These are phyloP conservation scores for Polydesmus complanatus DNA, from an alignment of 2,888 invertebrate species.

Conservation along the genomic window DNA sequence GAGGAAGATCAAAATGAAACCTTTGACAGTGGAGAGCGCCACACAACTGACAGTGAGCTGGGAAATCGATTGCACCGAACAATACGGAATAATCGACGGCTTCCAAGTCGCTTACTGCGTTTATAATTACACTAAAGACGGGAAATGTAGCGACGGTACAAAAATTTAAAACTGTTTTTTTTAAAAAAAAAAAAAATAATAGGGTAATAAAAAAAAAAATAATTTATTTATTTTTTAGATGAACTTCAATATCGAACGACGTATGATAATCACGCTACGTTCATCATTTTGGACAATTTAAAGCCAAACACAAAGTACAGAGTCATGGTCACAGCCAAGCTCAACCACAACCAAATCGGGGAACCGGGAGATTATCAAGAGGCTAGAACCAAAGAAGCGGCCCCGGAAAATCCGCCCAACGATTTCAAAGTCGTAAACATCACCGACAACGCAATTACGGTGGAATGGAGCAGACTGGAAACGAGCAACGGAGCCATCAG, in stretches of 20 bases:
- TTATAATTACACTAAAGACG: background rate
- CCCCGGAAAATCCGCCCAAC: background rate
- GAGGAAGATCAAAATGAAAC: background rate
- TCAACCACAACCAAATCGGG: background rate
- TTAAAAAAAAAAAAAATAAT: too few relatives aligned
- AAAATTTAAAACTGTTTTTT: too few relatives aligned
- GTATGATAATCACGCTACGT: too few relatives aligned
- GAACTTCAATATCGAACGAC: too few relatives aligned
- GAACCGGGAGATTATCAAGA: background rate
- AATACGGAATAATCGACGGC: background rate
- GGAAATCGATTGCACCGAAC: background rate
- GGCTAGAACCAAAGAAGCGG: background rate
- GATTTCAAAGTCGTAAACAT: background rate
- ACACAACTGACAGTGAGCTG: background rate
- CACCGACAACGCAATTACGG: background rate
- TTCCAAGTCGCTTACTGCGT: background rate
- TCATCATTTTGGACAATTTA: background rate
- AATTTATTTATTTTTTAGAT: too few relatives aligned
- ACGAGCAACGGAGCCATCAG: background rate
- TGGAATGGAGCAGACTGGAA: background rate
- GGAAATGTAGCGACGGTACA: background rate
- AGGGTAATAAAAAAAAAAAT: too few relatives aligned
- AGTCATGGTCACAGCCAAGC: background rate
- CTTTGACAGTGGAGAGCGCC: background rate
- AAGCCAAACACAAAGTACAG: background rate